phyloP scores from a whole-genome alignment of 2,113 vertebrate species.

The Clarias batrachus region DNA sequence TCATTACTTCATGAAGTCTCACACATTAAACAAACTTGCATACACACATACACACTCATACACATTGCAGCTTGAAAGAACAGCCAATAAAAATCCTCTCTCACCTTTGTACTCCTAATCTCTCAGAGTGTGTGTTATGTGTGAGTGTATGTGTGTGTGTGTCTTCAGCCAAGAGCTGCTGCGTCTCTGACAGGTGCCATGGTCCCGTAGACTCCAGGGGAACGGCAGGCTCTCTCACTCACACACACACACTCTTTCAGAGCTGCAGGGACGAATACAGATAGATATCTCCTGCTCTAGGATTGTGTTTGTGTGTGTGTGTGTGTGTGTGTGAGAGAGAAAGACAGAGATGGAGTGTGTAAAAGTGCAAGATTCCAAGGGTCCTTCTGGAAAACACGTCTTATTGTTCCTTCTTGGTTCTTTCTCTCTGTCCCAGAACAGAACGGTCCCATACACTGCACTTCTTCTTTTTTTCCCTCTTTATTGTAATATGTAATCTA shows the following conservation, averaged over 20 bases:
- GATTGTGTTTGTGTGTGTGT: conserved; percentile 25
- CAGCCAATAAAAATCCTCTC: conserved; percentile 26
- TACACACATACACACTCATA: conserved; percentile 27
- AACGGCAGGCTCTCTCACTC: conserved; percentile 50
- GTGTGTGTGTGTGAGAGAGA: background rate
- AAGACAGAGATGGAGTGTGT: conserved; percentile 11
- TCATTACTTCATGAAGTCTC: background rate
- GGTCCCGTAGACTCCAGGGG: conserved; percentile 59
- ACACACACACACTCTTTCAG: background rate
- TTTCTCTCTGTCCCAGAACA: conserved; percentile 44
- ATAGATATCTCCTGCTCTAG: conserved; percentile 29
- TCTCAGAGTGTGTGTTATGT: background rate
- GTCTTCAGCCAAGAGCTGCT: conserved; percentile 39
- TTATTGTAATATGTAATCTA: background rate
- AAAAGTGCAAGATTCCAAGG: conserved; percentile 19
- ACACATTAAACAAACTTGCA: conserved; percentile 8
- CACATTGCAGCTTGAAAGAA: background rate
- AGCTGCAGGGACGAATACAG: conserved; percentile 30
- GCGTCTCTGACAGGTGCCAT: conserved; percentile 58
- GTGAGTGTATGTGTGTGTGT: conserved; percentile 17
- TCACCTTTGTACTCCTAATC: conserved; percentile 48
- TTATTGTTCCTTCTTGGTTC: conserved; percentile 6
- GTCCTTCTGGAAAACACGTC: conserved; percentile 33
- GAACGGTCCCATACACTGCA: conserved; percentile 7
- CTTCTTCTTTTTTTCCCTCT: conserved; percentile 1